Evolutionary conservation across 2,888 invertebrate genomes (phyloP).

Genomic region (Eumerus sabulonum): DNA sequence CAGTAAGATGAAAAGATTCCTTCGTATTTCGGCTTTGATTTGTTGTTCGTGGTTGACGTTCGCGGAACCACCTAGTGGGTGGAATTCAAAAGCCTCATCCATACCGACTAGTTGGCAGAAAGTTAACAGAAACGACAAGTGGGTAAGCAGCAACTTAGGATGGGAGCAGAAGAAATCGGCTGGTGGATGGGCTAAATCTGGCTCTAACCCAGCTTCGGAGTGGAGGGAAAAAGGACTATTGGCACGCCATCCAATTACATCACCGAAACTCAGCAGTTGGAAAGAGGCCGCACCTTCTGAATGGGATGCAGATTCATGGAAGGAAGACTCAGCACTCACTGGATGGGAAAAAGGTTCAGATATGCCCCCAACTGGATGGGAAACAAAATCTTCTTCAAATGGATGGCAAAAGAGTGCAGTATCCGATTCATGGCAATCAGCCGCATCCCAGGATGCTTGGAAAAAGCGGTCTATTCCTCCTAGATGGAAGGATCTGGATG

Average conservation of each 20-base stretch:
- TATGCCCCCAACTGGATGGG: conserved; percentile 29
- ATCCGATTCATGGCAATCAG: neutral
- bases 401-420: conserved; percentile 17
- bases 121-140: conserved; percentile 26
- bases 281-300: conserved; percentile 26
- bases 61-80: conserved; percentile 23
- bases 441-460: neutral
- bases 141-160: conserved; percentile 27
- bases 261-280: conserved; percentile 18
- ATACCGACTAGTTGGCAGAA: conserved; percentile 57
- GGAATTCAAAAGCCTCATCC: conserved; percentile 31
- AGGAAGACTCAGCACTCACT: neutral
- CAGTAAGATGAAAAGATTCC: conserved; percentile 46
- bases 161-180: conserved; percentile 32
- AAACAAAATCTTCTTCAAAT: neutral
- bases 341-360: conserved; percentile 32
- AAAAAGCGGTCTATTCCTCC: conserved; percentile 14
- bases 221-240: conserved; percentile 45
- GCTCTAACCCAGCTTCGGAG: conserved; percentile 36
- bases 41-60: conserved; percentile 18
- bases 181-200: conserved; percentile 38
- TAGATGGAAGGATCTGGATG: conserved; percentile 1
- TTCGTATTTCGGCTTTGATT: conserved; percentile 33
- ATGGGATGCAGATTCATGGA: conserved; percentile 20
- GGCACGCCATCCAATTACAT: conserved; percentile 44